Evolutionary conservation across 2,797 vertebrate species (phyloP), one percentile per base, ranked within the genome.

Genomic region (Galago senegalensis): DNA sequence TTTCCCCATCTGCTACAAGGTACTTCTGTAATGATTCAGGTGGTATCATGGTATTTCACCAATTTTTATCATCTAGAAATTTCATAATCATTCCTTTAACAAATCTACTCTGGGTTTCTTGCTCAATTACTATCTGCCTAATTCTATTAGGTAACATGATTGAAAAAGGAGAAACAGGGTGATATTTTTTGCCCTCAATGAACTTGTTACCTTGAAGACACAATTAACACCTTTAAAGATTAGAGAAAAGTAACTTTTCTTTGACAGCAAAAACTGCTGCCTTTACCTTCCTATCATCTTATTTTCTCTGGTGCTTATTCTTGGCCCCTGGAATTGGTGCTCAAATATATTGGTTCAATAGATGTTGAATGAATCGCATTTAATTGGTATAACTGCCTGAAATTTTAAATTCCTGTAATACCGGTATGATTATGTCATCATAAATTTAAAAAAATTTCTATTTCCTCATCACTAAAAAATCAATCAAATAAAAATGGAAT

Each of bases 261-360:
- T 7, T 56, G 2, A 94, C 43, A 88, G 0, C 23, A 81, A 91
- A 56, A 37, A 25, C 2, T 20, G 40, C 34, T 46, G 14, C 8
- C 9, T 93, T 83, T 77, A 53, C 92, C 92, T 94, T 89, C 60
- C 8, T 70, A 18, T 94, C 13, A 65, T 11, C 2, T 18, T n/a
- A 31, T 88, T 79, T 89, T 67, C 34, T 29, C 3, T 25, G 40
- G 1, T 40, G 13, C 6, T 87, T 73, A 87, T 56, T 79, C 76
- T 90, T 17, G 17, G 58, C 5, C 69, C 21, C 61, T 21, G 14
- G 13, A 95, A 97, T 86, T 77, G 87, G 13, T 43, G 92, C n/a
- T 87, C 34, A 92, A 89, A 87, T 67, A 31, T 77, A 90, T 93
- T 82, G 94, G 34, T 80, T 53, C 49, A 77, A 69, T 56, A 89